Conservation (phyloP, 2,797 vertebrate species). For the Eupleurogrammus muticus region DNA sequence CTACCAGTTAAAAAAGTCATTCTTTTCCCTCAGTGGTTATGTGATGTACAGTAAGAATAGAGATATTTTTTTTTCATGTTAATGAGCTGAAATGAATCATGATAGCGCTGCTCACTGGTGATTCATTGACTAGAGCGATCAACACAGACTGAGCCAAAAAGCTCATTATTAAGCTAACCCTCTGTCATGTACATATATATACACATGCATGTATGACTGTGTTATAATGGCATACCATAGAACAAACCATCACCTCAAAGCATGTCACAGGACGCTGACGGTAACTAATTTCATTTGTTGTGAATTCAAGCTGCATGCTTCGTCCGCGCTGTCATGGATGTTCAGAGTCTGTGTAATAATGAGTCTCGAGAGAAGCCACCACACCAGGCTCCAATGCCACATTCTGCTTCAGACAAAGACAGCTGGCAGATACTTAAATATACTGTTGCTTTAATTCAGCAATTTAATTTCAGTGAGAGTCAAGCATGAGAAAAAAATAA, state of each 20-base stretch:
- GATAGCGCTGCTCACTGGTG: conserved; percentile 52
- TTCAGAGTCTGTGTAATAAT: conserved; percentile 44
- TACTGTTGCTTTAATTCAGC: conserved; percentile 24
- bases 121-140: conserved; percentile 60
- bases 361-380: conserved; percentile 48
- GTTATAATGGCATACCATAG: conserved; percentile 17
- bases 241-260: conserved; percentile 27
- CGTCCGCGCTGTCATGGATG: conserved; percentile 39
- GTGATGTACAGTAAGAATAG: conserved; percentile 36
- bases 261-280: conserved; percentile 23
- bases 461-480: conserved; percentile 28
- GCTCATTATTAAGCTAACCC: conserved; percentile 40
- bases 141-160: conserved; percentile 39
- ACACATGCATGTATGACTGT: too few species aligned
- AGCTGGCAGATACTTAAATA: conserved; percentile 57
- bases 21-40: conserved; percentile 11
- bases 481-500: conserved; percentile 34
- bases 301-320: conserved; percentile 30
- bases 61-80: conserved; percentile 61
- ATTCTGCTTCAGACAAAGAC: conserved; percentile 45
- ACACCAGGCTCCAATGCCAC: conserved; percentile 38
- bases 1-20: background rate
- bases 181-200: conserved; percentile 33
- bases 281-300: conserved; percentile 38
- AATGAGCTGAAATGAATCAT: conserved; percentile 67